Conservation (phyloP, 1,140 invertebrate species). For the Tetragnatha versicolor region DNA sequence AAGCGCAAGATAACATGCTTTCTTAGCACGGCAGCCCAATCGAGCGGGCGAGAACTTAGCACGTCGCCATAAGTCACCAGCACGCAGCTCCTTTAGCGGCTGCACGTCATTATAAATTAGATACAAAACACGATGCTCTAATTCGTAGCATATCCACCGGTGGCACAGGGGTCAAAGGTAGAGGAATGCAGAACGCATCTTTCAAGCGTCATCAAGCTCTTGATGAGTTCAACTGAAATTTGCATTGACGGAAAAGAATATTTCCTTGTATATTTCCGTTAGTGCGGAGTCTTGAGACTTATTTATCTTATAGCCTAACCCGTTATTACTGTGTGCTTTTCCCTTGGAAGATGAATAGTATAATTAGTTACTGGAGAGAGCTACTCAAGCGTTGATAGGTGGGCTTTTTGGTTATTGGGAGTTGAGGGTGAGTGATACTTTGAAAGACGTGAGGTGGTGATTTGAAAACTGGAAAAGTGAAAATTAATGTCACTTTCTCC, state of each 20-base stretch:
- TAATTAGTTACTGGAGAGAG: slow-evolving; percentile 20
- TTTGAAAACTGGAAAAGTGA: too few species aligned
- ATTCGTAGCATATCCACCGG: slow-evolving; percentile 23
- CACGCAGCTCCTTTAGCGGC: neutral
- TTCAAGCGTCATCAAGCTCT: slow-evolving; percentile 16
- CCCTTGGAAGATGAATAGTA: neutral
- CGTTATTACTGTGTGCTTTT: neutral
- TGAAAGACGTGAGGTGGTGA: too few species aligned
- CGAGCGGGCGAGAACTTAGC: slow-evolving; percentile 18
- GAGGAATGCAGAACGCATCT: slow-evolving; percentile 18
- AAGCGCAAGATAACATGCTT: too few species aligned
- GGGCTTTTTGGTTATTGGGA: too few species aligned
- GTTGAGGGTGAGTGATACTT: too few species aligned
- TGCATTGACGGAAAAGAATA: slow-evolving; percentile 26
- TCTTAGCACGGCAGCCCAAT: too few species aligned
- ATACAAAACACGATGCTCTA: slow-evolving; percentile 41
- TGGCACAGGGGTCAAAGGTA: neutral
- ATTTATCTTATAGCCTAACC: neutral
- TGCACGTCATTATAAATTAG: slow-evolving; percentile 47
- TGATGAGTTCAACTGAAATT: slow-evolving; percentile 41
- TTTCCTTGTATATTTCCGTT: slow-evolving; percentile 17
- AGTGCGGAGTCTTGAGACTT: neutral
- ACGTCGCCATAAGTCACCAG: slow-evolving; percentile 27
- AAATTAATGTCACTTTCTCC: too few species aligned
- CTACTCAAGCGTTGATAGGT: too few species aligned